phyloP scores from a whole-genome alignment of 2,797 vertebrate genomes.

The Phalloptychus januarius region DNA sequence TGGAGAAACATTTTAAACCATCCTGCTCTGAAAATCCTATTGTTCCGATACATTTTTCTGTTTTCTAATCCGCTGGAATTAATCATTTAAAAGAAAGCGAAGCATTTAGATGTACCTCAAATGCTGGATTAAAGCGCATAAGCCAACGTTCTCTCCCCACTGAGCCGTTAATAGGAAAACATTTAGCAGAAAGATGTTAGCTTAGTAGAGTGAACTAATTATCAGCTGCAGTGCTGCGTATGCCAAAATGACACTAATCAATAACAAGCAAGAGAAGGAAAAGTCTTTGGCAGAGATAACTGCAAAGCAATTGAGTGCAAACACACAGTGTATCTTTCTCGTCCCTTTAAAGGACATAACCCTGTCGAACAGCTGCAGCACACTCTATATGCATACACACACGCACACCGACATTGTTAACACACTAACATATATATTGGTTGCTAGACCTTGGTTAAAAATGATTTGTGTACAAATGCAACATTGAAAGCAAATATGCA shows the following conservation, averaged over 20 bases:
- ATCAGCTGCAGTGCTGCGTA: conserved; percentile 37
- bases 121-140: neutral
- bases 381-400: neutral
- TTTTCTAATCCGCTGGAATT: neutral
- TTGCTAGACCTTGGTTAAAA: neutral
- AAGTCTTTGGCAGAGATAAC: conserved; percentile 24
- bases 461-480: neutral
- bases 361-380: neutral
- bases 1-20: neutral
- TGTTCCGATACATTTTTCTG: neutral
- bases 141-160: conserved; percentile 2
- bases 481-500: neutral
- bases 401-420: neutral
- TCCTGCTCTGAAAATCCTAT: neutral
- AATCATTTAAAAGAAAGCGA: neutral
- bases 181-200: conserved; percentile 29
- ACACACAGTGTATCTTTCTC: conserved; percentile 8
- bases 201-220: conserved; percentile 40
- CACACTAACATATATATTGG: neutral
- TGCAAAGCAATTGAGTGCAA: conserved; percentile 26
- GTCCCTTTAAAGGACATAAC: conserved; percentile 9
- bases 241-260: conserved; percentile 48
- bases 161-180: conserved; percentile 31
- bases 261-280: conserved; percentile 29
- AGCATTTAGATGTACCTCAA: conserved; percentile 6